A percentile compares a stretch with the other conserved stretches of the same genome.
Conservation (phyloP, 2,888 invertebrate species). For the Athalia rosae region DNA sequence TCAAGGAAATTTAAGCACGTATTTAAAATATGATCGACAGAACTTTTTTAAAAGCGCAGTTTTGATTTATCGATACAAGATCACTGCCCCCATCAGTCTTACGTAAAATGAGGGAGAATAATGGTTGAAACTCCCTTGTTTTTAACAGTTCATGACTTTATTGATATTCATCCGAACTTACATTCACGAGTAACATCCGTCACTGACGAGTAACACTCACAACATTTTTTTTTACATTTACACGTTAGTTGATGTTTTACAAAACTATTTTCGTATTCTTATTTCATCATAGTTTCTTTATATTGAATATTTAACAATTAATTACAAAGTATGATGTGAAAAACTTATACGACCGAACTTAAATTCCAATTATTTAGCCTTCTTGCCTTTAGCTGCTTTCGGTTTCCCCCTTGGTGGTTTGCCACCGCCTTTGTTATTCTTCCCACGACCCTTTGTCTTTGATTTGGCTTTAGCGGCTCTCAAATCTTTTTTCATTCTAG, state of each 20-base stretch:
- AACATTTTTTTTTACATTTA: too few species aligned
- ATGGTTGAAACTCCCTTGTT: too few species aligned
- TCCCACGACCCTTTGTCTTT: conserved; percentile 74
- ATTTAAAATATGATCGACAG: neutral
- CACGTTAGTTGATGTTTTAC: too few species aligned
- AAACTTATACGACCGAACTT: neutral
- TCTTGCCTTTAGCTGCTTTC: conserved; percentile 53
- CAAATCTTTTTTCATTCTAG: conserved; percentile 95
- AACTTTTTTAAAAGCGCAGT: neutral
- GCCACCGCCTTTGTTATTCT: conserved; percentile 68
- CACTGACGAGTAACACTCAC: too few species aligned
- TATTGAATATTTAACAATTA: neutral
- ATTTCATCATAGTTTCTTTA: too few species aligned
- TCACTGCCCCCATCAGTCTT: too few species aligned
- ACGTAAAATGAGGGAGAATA: too few species aligned
- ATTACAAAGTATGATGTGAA: neutral
- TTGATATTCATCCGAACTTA: too few species aligned
- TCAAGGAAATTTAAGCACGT: conserved; percentile 47
- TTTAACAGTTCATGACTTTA: too few species aligned
- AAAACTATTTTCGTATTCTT: too few species aligned
- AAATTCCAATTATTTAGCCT: conserved; percentile 23
- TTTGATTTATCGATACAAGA: too few species aligned
- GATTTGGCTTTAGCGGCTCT: conserved; percentile 80
- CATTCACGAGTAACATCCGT: too few species aligned
- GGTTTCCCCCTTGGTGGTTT: conserved; percentile 60